phyloP scores from a whole-genome alignment of 1,140 invertebrate genomes.

The Andricus grossulariae region DNA sequence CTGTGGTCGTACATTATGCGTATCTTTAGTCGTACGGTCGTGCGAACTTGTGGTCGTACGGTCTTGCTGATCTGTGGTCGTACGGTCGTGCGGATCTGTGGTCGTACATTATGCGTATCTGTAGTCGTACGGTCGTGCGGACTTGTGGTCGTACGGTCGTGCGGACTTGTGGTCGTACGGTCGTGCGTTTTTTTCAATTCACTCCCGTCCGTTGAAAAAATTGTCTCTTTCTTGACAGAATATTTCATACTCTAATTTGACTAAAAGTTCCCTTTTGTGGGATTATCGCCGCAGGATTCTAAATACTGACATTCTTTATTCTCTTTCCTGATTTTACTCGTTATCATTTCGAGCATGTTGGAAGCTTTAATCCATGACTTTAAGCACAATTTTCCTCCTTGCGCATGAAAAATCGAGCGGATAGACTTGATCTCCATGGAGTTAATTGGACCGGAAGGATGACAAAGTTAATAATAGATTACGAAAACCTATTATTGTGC shows the following conservation, averaged over 20 bases:
- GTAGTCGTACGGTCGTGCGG: too few relatives aligned
- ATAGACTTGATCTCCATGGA: constrained; percentile 54
- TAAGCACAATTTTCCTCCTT: neutral
- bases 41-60: too few relatives aligned
- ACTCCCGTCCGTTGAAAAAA: too few relatives aligned
- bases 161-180: too few relatives aligned
- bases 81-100: too few relatives aligned
- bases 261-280: neutral
- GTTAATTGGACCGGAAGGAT: constrained; percentile 61
- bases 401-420: constrained; percentile 43
- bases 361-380: constrained; percentile 1
- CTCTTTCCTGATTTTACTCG: constrained; percentile 1
- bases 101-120: too few relatives aligned
- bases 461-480: constrained; percentile 62
- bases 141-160: too few relatives aligned
- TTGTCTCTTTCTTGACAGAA: neutral
- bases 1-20: too few relatives aligned
- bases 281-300: neutral
- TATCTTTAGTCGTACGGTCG: too few relatives aligned
- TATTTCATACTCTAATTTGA: neutral
- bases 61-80: too few relatives aligned
- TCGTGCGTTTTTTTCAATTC: too few relatives aligned
- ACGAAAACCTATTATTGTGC: constrained; percentile 52
- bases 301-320: neutral
- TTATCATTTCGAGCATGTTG: neutral